Evolutionary conservation across 2,888 invertebrate species (phyloP).

Genomic region (Zaprionus obscuricornis): DNA sequence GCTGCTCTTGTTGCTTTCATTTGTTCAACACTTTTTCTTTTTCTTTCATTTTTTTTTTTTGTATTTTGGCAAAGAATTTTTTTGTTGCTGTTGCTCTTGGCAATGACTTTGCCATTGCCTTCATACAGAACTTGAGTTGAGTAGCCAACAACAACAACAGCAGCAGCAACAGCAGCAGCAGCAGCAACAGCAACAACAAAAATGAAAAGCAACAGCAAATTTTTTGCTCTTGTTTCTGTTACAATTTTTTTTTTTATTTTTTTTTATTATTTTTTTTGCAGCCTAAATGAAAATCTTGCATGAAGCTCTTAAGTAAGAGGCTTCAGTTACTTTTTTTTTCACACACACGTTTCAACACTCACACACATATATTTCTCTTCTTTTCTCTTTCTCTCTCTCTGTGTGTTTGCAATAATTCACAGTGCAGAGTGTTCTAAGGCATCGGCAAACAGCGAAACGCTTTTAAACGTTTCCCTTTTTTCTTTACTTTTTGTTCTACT

Average conservation of each 20-base stretch:
- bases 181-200: constrained; percentile 8
- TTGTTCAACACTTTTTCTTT: constrained; percentile 47
- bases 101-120: constrained; percentile 63
- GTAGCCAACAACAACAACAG: constrained; percentile 43
- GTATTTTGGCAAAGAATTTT: not conserved
- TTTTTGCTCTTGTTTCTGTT: too few relatives aligned
- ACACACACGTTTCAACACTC: constrained; percentile 11
- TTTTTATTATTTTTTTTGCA: constrained; percentile 29
- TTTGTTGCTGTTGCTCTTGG: constrained; percentile 62
- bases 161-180: constrained; percentile 5
- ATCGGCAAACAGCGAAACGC: constrained; percentile 65
- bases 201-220: constrained; percentile 20
- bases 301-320: constrained; percentile 49
- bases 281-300: constrained; percentile 57
- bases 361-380: constrained; percentile 34
- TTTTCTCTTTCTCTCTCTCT: too few relatives aligned
- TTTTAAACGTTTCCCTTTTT: constrained; percentile 51
- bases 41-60: constrained; percentile 20
- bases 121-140: too few relatives aligned
- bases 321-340: constrained; percentile 22
- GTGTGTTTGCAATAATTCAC: constrained; percentile 75
- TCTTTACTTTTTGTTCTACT: constrained; percentile 12
- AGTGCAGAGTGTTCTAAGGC: constrained; percentile 39
- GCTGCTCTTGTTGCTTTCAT: not conserved
- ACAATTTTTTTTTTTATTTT: too few relatives aligned